Conservation (phyloP, 2,113 vertebrate species). For the Menidia beryllina region DNA sequence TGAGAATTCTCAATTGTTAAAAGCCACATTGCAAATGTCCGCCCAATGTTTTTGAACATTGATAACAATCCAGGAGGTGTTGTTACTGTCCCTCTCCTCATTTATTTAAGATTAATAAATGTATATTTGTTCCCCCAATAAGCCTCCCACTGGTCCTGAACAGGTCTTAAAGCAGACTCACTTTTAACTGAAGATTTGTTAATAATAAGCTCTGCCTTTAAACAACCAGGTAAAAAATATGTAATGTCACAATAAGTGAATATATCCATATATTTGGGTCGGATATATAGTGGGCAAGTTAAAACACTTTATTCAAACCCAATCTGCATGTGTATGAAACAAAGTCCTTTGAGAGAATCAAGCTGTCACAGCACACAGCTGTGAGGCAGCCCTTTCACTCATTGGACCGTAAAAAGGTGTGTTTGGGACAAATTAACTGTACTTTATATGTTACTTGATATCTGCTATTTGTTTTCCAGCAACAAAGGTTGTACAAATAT, state of each 20-base stretch:
- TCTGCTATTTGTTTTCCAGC: neutral
- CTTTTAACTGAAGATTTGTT: constrained; percentile 23
- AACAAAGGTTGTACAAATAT: neutral
- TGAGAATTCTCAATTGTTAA: too few species aligned
- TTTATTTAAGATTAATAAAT: too few species aligned
- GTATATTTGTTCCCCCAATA: too few species aligned
- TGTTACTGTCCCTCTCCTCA: too few species aligned
- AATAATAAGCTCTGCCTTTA: neutral
- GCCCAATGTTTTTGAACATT: too few species aligned
- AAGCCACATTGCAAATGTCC: too few species aligned
- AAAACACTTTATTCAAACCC: constrained; percentile 31
- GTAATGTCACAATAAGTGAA: neutral
- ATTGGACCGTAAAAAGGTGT: neutral
- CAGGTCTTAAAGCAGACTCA: neutral
- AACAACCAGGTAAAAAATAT: constrained; percentile 13
- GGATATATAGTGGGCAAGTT: too few species aligned
- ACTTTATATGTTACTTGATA: neutral
- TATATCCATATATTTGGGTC: too few species aligned
- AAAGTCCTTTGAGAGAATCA: neutral
- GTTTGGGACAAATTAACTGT: neutral
- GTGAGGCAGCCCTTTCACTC: too few species aligned
- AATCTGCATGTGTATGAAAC: neutral
- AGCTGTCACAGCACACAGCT: neutral
- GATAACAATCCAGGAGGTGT: too few species aligned
- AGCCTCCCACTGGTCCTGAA: too few species aligned